Evolutionary conservation across 1,140 invertebrate genomes (phyloP), one percentile per base, ranked within the genome.

Genomic region (Nylanderia fulva): DNA sequence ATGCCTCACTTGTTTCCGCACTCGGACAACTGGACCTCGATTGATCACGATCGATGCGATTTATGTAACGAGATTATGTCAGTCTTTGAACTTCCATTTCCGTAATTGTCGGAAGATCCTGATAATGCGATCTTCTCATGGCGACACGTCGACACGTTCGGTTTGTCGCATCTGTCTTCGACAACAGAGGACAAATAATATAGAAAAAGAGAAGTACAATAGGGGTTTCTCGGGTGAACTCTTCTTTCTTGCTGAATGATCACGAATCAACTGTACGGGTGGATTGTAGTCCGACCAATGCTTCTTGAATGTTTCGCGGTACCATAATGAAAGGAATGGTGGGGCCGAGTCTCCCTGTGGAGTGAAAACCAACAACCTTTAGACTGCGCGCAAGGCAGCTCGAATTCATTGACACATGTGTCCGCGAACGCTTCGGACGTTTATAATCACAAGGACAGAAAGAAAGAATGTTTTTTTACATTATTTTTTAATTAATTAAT

Each of bases 291-390:
- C 33, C 33, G 52, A 45, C 77, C 91, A 86, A 72, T 75, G 80
- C 85, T 90, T 88, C 90, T 92, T 92, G 93, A 94, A 93, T 93
- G 91, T 92, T 91, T 86, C 79, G 87, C 48, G 64, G 77, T 74
- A 84, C 33, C 58, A 82, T 80, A 80, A 88, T 71, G 87, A 88
- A 88, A 63, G 21, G 36, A 27, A 60, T 88, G 71, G 87, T 88
- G 86, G 87, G 87, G 85, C 27, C 52, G 24, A 39, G 66, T 83
- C 72, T 88, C 39, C 82, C 82, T 72, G 27, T 58, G 39, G 39
- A 88, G 71, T 74, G 86, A 88, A 88, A 85, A 85, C 83, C 85
- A 77, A 88, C 72, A 42, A 84, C 45, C 54, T 66, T 80, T 45
- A 80, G 33, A 69, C 21, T 24, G 33, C 48, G 63, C 39, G 42